phyloP scores from a whole-genome alignment of 2,113 vertebrate genomes.

The Boulengeromyrus knoepffleri region DNA sequence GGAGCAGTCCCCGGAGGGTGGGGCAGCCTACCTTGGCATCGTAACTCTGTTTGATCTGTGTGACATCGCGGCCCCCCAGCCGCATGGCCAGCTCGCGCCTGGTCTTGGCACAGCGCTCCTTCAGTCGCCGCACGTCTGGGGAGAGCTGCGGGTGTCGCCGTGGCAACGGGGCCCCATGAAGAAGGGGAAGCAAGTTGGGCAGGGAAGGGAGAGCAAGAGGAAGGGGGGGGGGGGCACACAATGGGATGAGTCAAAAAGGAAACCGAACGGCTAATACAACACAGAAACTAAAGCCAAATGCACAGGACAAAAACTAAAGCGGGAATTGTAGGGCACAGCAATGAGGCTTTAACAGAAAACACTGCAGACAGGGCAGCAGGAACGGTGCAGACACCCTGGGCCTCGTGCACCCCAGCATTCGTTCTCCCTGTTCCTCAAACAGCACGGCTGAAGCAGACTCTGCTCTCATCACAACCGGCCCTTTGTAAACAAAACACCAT shows the following conservation, averaged over 20 bases:
- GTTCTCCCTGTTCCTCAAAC: neutral
- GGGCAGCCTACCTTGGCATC: conserved; percentile 69
- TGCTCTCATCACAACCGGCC: neutral
- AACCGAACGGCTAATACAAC: neutral
- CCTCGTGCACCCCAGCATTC: neutral
- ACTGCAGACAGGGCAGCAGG: neutral
- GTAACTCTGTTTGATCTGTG: conserved; percentile 73
- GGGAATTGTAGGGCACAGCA: neutral
- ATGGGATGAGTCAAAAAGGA: conserved; percentile 28
- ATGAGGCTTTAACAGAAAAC: neutral
- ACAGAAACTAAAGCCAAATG: neutral
- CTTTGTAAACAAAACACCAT: neutral
- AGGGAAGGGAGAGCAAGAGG: conserved; percentile 27
- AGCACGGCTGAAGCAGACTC: neutral
- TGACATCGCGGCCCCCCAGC: conserved; percentile 71
- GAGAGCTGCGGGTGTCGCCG: conserved; percentile 60
- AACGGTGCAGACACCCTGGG: neutral
- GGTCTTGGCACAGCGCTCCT: conserved; percentile 76
- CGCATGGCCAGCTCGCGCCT: conserved; percentile 76
- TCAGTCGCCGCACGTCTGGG: conserved; percentile 76
- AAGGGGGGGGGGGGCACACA: conserved; percentile 50
- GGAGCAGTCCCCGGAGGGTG: neutral
- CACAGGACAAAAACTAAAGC: neutral
- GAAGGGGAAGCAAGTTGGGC: conserved; percentile 32
- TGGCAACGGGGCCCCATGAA: conserved; percentile 44